Conservation (phyloP, 2,888 invertebrate species). For the Sinodicranocentrus sp. region DNA sequence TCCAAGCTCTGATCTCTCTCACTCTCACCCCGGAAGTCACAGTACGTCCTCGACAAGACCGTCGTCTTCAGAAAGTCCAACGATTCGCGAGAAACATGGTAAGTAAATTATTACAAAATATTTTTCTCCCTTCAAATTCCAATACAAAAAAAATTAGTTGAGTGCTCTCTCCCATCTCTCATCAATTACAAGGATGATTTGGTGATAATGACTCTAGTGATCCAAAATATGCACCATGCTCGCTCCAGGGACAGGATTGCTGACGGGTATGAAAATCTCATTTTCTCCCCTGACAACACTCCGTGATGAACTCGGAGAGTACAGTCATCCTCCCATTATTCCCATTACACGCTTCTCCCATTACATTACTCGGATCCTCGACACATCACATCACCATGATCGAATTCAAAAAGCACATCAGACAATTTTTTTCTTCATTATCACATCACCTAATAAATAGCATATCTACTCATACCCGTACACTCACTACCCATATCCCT, state of each 20-base stretch:
- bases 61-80: slow-evolving; percentile 76
- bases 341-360: slow-evolving; percentile 54
- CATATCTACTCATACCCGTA: no score
- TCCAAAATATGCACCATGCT: slow-evolving; percentile 65
- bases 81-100: slow-evolving; percentile 74
- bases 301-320: slow-evolving; percentile 31
- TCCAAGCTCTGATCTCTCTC: slow-evolving; percentile 79
- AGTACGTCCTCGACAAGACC: slow-evolving; percentile 76
- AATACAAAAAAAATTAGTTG: not conserved
- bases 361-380: slow-evolving; percentile 27
- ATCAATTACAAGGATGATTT: slow-evolving; percentile 59
- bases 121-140: not conserved
- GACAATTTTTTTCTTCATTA: slow-evolving; percentile 13
- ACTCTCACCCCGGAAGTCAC: slow-evolving; percentile 77
- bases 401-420: slow-evolving; percentile 19
- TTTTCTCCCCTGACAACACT: slow-evolving; percentile 64
- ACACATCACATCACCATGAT: slow-evolving; percentile 15
- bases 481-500: no score
- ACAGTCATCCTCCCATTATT: slow-evolving; percentile 29
- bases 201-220: slow-evolving; percentile 54
- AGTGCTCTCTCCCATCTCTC: slow-evolving; percentile 3
- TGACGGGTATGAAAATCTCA: slow-evolving; percentile 70
- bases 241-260: slow-evolving; percentile 38
- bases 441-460: slow-evolving; percentile 48
- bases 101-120: no score